Base-by-base conservation (phyloP, 2,797 vertebrate genomes). In the Darevskia nairensis region DNA sequence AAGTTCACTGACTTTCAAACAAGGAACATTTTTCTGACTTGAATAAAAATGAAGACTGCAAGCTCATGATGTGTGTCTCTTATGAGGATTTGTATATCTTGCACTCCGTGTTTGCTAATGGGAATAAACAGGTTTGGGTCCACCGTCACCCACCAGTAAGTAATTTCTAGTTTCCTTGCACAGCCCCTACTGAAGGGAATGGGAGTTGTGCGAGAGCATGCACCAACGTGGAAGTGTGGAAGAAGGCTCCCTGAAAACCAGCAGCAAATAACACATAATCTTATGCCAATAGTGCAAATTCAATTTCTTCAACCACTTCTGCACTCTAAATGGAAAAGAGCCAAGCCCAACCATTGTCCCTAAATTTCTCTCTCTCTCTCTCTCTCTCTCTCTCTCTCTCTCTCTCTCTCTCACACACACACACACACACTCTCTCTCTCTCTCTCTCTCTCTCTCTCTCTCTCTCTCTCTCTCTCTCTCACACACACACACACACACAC, bases 1-100 rank as follows among this genome's bases (percentile, higher is more conserved):
- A 90, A 83, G 85, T 91, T 93, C 90, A 92, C 50, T 93, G 90
- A 89, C 50, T 90, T 83, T 88, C 89, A 93, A 93, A 94, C 59
- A 83, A 94, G 88, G 87, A 90, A 19, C 8, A 87, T 80, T 90
- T 91, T 88, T 89, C 85, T 72, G 83, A 69, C 89, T 82, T 68
- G 80, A 94, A 87, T 86, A 59, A 88, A 94, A 94, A 84, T 61
- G 39, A 92, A 92, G 80, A 92, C 91, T 92, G 50, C 7, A 92
- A 90, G 86, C 15, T 81, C 90, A 46, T 29, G 8, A 88, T 85
- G 74, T 94, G 68, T 50, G 19, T 68, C 68, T 39, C 15, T 78
- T 50, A 72, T 72, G 39, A 32, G 50, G 68, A 72, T 50, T 25
- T 55, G 91, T 93, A 29, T 68, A 86, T 92, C 92, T 91, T 55